Base-by-base conservation (phyloP, 2,113 vertebrate genomes). In the Cephalopholis sonnerati region DNA sequence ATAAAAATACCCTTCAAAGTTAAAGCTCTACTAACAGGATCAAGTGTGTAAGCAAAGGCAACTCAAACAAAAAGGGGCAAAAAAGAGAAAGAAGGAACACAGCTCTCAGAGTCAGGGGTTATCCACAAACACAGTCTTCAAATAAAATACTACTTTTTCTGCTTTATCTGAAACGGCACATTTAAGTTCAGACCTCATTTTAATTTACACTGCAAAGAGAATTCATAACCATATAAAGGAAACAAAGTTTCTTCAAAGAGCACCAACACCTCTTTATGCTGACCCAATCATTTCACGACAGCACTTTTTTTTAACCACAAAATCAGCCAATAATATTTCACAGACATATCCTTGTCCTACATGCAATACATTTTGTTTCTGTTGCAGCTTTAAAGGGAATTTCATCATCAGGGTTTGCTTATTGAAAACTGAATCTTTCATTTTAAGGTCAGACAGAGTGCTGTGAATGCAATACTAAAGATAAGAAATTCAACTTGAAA, bases 1-100 rank as follows among this genome's bases (percentile, higher is more conserved):
- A 63, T 79, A 64, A 76, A 76, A 83, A 85, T 32, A 85, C 11
- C 36, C 1, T 72, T 75, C 39, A 75, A 83, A 81, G 70, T 50
- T 55, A 75, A 72, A 90, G n/a, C 66, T 73, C 46, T 51, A 39
- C 57, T 64, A 90, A 84, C 57, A 70, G 59, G 74, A 83, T 90
- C 39, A 83, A 75, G 51, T 46, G 39, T 77, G 73, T 55, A 73
- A 77, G 65, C 41, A 61, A 63, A 68, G 44, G 50, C 25, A 44
- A 73, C 24, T 57, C 48, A 59, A 59, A 32, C 41, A 63, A 68
- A 66, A 71, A 22, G 12, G 32, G 32, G 7, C 1, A 24, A 15
- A 46, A 46, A 53, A 51, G 8, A 58, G 22, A 64, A 16, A 66
- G 51, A 41, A 9, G 1, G 44, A 61, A 65, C 5, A 50, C n/a